These are phyloP conservation scores for Albula glossodonta DNA, from an alignment of 2,113 vertebrate species.

Conservation along the genomic window DNA sequence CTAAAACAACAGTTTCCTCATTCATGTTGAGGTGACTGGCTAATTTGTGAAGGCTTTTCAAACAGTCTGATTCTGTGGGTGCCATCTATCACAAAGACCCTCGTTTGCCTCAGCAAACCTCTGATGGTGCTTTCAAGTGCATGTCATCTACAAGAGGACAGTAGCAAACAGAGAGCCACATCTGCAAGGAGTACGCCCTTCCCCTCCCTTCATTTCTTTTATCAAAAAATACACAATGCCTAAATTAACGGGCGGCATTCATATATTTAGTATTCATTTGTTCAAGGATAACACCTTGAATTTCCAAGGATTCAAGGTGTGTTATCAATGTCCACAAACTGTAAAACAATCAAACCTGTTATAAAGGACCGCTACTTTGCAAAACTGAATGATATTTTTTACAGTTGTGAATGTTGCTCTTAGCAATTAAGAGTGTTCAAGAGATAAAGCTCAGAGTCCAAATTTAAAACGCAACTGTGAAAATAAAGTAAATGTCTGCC, in stretches of 20 bases:
- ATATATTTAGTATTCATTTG: not conserved
- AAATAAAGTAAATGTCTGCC: too few relatives aligned
- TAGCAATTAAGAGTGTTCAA: not conserved
- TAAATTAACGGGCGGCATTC: not conserved
- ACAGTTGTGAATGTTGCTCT: not conserved
- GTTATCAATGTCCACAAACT: not conserved
- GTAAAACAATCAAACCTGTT: not conserved
- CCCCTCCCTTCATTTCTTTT: not conserved
- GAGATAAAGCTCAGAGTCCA: not conserved
- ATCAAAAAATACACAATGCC: not conserved
- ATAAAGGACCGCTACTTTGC: not conserved
- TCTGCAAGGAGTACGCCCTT: not conserved
- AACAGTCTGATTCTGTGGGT: conserved; percentile 21
- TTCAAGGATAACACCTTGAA: not conserved
- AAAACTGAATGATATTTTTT: not conserved
- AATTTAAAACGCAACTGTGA: not conserved
- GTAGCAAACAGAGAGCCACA: not conserved
- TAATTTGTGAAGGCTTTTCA: conserved; percentile 47
- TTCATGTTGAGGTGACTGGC: conserved; percentile 33
- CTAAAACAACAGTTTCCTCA: conserved; percentile 37
- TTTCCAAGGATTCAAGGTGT: not conserved
- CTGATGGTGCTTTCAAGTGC: not conserved
- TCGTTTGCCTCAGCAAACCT: not conserved
- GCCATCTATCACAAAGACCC: conserved; percentile 38
- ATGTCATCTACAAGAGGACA: not conserved